These are phyloP conservation scores for Diplosoma virens DNA, from an alignment of 23 tunicate species.

Conservation along the genomic window DNA sequence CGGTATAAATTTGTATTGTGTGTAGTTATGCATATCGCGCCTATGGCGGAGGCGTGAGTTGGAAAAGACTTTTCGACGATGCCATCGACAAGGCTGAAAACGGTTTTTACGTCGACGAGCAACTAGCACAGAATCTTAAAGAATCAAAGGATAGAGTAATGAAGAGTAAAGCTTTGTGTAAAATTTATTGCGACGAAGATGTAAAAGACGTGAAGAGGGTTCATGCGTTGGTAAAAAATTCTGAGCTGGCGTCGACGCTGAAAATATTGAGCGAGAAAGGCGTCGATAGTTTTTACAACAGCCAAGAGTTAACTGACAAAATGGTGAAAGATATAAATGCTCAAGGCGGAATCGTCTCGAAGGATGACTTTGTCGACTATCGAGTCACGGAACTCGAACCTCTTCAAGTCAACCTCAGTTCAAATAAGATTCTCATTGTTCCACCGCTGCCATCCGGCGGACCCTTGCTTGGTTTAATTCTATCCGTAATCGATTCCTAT, in stretches of 20 bases:
- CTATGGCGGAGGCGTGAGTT: conserved; percentile 74
- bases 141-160: conserved; percentile 25
- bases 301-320: conserved; percentile 28
- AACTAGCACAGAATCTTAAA: conserved; percentile 28
- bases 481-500: conserved; percentile 60
- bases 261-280: conserved; percentile 41
- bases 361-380: conserved; percentile 44
- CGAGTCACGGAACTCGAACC: conserved; percentile 31
- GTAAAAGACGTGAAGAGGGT: conserved; percentile 37
- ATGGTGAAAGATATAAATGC: conserved; percentile 44
- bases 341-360: conserved; percentile 32
- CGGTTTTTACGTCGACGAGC: conserved; percentile 40
- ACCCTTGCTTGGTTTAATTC: conserved; percentile 58
- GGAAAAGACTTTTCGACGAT: conserved; percentile 55
- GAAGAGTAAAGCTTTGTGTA: conserved; percentile 22
- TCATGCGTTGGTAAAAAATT: conserved; percentile 44
- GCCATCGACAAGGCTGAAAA: conserved; percentile 53
- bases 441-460: conserved; percentile 89
- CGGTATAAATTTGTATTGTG: neutral
- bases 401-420: conserved; percentile 34
- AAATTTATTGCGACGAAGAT: conserved; percentile 42
- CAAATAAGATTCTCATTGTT: conserved; percentile 31
- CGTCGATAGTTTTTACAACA: conserved; percentile 37
- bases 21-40: conserved; percentile 63
- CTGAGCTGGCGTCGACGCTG: conserved; percentile 57